These are phyloP conservation scores for Cyrtorhinus lividipennis DNA, from an alignment of 1,140 invertebrate species.

Conservation along the genomic window DNA sequence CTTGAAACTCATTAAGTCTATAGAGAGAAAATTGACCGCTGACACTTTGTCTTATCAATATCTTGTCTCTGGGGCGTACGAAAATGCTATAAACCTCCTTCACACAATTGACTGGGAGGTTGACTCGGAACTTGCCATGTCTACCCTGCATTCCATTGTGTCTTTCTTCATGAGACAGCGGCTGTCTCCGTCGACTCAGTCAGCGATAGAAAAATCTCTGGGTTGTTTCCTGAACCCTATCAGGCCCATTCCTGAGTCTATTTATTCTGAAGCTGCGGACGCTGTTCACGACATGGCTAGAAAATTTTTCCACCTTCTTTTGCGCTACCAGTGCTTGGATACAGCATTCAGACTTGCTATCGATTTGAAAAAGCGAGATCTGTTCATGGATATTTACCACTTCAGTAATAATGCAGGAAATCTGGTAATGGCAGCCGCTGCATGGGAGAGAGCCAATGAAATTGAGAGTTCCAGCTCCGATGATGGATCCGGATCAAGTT, in stretches of 20 bases:
- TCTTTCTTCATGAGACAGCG: slow-evolving; percentile 51
- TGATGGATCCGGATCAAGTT: slow-evolving; percentile 17
- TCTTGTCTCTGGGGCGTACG: slow-evolving; percentile 43
- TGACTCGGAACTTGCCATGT: slow-evolving; percentile 47
- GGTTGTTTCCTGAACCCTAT: slow-evolving; percentile 53
- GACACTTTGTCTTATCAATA: slow-evolving; percentile 49
- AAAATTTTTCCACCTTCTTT: slow-evolving; percentile 61
- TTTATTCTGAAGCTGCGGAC: slow-evolving; percentile 52
- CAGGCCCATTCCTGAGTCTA: slow-evolving; percentile 45
- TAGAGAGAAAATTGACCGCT: slow-evolving; percentile 35
- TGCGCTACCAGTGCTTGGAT: slow-evolving; percentile 64
- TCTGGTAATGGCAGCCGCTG: slow-evolving; percentile 53
- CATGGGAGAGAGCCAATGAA: slow-evolving; percentile 37
- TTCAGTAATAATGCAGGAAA: slow-evolving; percentile 53
- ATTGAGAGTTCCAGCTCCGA: slow-evolving; percentile 22
- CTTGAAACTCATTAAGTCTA: slow-evolving; percentile 33
- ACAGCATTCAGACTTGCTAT: slow-evolving; percentile 75
- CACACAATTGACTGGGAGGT: slow-evolving; percentile 55
- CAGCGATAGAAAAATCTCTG: slow-evolving; percentile 49
- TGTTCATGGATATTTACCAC: slow-evolving; percentile 72
- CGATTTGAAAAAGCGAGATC: slow-evolving; percentile 64
- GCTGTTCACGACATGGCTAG: slow-evolving; percentile 57
- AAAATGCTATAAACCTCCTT: slow-evolving; percentile 53
- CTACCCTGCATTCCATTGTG: slow-evolving; percentile 51
- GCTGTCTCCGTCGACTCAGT: slow-evolving; percentile 47